Conservation (phyloP, 2,888 invertebrate species). For the Beris chalybata region DNA sequence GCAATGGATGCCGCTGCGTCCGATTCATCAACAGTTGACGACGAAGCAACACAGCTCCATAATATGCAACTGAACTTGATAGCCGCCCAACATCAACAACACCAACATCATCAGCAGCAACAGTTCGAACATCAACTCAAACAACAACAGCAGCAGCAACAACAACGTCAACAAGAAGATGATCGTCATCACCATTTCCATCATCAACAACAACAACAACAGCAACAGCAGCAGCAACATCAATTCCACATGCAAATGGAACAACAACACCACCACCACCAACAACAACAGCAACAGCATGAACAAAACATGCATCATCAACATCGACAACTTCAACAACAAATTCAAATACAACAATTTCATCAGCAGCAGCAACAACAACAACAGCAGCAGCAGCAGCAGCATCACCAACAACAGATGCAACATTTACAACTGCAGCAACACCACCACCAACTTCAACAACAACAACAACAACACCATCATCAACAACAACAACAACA, state of each 20-base stretch:
- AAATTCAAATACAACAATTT: conserved; percentile 43
- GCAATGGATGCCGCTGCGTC: not conserved
- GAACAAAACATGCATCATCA: conserved; percentile 29
- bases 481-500: conserved; percentile 37
- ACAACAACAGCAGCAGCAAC: not conserved
- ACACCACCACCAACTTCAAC: conserved; percentile 42
- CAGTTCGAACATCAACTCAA: conserved; percentile 33
- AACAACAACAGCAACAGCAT: conserved; percentile 30
- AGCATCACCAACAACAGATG: conserved; percentile 49
- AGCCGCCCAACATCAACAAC: conserved; percentile 12
- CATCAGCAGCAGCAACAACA: conserved; percentile 45
- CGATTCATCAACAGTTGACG: not conserved
- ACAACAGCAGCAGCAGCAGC: conserved; percentile 45
- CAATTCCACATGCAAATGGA: conserved; percentile 36
- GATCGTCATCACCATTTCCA: conserved; percentile 7
- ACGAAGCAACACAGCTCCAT: not conserved
- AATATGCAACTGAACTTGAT: not conserved
- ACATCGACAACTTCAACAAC: conserved; percentile 33
- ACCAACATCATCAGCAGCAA: conserved; percentile 26
- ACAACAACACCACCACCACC: conserved; percentile 24
- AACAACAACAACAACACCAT: conserved; percentile 44
- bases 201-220: conserved; percentile 23
- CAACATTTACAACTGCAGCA: conserved; percentile 45
- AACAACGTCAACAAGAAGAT: conserved; percentile 3
- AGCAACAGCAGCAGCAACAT: conserved; percentile 37